Base-by-base conservation (phyloP, 2,797 vertebrate species). In the Phoxinus dragarum region DNA sequence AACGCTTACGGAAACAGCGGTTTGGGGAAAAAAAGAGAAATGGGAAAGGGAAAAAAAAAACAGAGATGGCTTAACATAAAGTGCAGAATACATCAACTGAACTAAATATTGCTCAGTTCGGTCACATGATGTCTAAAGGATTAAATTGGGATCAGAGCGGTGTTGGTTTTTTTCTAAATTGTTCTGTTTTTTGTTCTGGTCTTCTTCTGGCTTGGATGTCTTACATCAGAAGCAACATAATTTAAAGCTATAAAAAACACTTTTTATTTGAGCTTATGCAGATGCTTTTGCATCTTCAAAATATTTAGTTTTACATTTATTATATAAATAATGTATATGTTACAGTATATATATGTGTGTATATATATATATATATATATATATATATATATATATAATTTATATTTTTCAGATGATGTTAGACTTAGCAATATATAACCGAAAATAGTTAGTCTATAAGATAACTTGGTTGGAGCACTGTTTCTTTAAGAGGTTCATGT, bases 1-100 rank as follows among this genome's bases (percentile, higher is more conserved):
- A 89, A 77, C 79, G 67, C 82, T 87, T 82, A 88, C 75, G 47
- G 72, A 88, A 86, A 76, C 67, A 42, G 86, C 44, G 68, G 61
- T 84, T 88, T 79, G 82, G 19, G 17, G 0, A 44, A 79, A 34
- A 86, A 85, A 85, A 56, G 9, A 23, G 36, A 36, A 40, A 49
- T 56, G 3, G 34, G 47, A 61, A 79, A 49, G 3, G 52, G 34
- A 7, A 31, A 31, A 68, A 68, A 72, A 69, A 49, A 47, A 52
- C 14, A 27, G 19, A 56, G 44, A 34, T 76, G 17, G 80, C 47
- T 76, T 86, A 77, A 76, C 78, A 56, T 78, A 74, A 86, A 74
- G 69, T 38, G 69, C 49, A 44, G 69, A 74, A 77, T 68, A 84
- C 66, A 84, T 68, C 73, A 56, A 61, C 72, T 66, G 31, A 84